phyloP scores from a whole-genome alignment of 30 jellyfish, hydroid and myxozoan genomes.

The Aurelia sp. region DNA sequence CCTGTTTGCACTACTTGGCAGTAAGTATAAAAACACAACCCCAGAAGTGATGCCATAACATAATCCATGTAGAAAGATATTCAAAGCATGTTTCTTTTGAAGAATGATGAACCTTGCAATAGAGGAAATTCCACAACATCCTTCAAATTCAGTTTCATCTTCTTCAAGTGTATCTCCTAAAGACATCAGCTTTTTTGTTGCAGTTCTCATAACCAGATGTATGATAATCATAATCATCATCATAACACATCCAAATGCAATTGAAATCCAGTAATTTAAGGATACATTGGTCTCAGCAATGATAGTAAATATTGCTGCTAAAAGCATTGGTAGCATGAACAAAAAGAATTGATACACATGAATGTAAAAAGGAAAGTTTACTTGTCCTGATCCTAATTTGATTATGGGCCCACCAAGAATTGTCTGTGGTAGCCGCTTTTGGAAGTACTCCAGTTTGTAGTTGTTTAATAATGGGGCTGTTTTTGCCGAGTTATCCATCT shows the following conservation, averaged over 20 bases:
- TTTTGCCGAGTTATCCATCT: conserved; percentile 65
- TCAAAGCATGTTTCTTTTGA: conserved; percentile 37
- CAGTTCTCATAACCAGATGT: neutral
- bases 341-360: conserved; percentile 46
- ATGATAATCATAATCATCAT: conserved; percentile 20
- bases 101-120: conserved; percentile 39
- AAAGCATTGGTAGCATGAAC: conserved; percentile 49
- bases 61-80: conserved; percentile 47
- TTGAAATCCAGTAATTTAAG: conserved; percentile 15
- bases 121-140: conserved; percentile 9
- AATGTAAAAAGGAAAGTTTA: conserved; percentile 35
- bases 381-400: conserved; percentile 8
- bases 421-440: conserved; percentile 63
- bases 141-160: conserved; percentile 63
- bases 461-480: conserved; percentile 74
- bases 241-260: conserved; percentile 37
- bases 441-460: conserved; percentile 57
- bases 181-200: neutral
- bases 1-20: conserved; percentile 48
- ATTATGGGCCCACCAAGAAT: conserved; percentile 66
- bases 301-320: conserved; percentile 50
- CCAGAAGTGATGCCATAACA: conserved; percentile 50
- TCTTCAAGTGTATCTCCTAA: neutral
- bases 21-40: conserved; percentile 36
- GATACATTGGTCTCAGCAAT: conserved; percentile 39